Base-by-base conservation (phyloP, 2,113 vertebrate species). In the Raja brachyura region DNA sequence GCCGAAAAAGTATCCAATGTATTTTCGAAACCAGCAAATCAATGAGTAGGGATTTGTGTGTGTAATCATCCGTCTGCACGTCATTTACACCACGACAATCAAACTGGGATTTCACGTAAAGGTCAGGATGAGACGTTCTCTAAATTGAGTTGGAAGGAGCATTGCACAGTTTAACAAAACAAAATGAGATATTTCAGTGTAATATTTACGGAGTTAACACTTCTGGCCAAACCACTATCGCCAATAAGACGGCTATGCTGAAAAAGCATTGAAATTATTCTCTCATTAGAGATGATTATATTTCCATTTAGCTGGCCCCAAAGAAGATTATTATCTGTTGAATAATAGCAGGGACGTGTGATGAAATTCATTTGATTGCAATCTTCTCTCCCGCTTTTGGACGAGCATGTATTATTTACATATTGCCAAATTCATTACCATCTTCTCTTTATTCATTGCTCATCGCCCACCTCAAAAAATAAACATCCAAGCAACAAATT, bases 401-500 rank as follows among this genome's bases (percentile, higher is more conserved):
- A 54, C 90, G 25, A 28, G 33, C 90, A 54, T 39, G 39, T 54
- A 92, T 48, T 70, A 73, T 92, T 73, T 92, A 73, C 90, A 92
- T 73, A 92, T 70, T 48, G 68, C n/a, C 66, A 73, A 92, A 33
- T 73, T 48, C 11, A 54, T 92, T 92, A 73, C 48, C 90, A 92
- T 73, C 68, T 22, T 56, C 81, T 54, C 39, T 54, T 20, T 28
- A 73, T 73, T 54, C 33, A 70, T 10, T 74, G 66, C 39, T 74
- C 54, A 92, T 48, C 73, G n/a, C 33, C 16, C 31, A 22, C 28
- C 28, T 88, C 90, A 92, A 39, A 66, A 66, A 73, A 92, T 73
- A 92, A 73, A 92, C 3, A 92, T 25, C 39, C 68, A 74, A 70
- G 54, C 90, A 92, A 92, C 90, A 92, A 92, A 92, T 92, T 92